Percentiles rank a stretch among this genome's conserved stretches.
Evolutionary conservation across 1,140 invertebrate species (phyloP).

Genomic region (Heliconius hewitsoni): DNA sequence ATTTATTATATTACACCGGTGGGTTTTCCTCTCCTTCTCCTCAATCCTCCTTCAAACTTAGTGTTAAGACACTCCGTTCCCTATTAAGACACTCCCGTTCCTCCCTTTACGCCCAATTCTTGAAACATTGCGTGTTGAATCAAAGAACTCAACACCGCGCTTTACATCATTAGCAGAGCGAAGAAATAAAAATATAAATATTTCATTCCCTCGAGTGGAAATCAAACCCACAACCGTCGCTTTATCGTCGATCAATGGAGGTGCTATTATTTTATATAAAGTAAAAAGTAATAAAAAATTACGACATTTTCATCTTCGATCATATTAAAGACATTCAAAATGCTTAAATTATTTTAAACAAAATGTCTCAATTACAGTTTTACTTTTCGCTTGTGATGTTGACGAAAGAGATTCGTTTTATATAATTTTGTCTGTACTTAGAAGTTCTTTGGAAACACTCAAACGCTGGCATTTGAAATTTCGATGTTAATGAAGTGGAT

Average conservation of each 20-base stretch:
- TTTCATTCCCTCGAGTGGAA: too few species aligned
- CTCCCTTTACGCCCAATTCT: too few species aligned
- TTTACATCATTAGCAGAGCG: too few species aligned
- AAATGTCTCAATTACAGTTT: background rate
- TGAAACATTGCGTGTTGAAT: too few species aligned
- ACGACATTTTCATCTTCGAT: background rate
- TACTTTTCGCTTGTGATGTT: background rate
- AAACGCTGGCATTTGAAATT: conserved; percentile 23
- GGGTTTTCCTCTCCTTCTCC: too few species aligned
- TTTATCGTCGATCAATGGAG: background rate
- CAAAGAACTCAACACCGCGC: too few species aligned
- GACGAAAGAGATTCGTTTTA: background rate
- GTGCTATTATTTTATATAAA: background rate
- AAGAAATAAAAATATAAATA: too few species aligned
- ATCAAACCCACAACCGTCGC: too few species aligned
- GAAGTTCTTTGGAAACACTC: conserved; percentile 19
- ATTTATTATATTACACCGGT: too few species aligned
- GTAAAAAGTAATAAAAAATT: background rate
- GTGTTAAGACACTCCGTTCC: too few species aligned
- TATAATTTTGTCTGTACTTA: background rate
- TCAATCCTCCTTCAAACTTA: too few species aligned
- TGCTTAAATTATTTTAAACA: background rate
- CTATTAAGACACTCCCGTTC: too few species aligned
- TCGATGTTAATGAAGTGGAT: conserved; percentile 10
- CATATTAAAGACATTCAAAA: background rate